Evolutionary conservation across 2,888 invertebrate species (phyloP).

Genomic region (Scaptomyza reducta): DNA sequence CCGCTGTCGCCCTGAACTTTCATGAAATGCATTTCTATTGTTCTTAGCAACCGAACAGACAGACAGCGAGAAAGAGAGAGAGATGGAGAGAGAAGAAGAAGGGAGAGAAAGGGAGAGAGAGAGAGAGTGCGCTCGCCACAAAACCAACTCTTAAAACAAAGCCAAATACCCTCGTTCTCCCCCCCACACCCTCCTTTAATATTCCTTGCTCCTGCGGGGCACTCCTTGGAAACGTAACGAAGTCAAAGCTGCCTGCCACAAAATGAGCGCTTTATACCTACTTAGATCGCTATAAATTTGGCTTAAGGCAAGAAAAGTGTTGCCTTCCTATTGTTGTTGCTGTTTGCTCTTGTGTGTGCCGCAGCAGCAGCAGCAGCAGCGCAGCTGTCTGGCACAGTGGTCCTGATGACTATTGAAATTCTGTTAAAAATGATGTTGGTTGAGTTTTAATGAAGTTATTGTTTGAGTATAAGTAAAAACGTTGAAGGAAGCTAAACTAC

Average conservation of each 20-base stretch:
- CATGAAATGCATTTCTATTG: conserved; percentile 74
- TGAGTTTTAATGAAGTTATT: too few species aligned
- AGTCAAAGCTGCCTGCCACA: conserved; percentile 72
- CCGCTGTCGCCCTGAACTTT: conserved; percentile 42
- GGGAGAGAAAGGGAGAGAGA: background rate
- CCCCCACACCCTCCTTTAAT: background rate
- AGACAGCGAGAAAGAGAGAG: background rate
- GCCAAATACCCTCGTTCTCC: conserved; percentile 6
- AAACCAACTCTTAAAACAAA: conserved; percentile 40
- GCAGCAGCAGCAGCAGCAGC: conserved; percentile 25
- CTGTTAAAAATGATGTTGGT: too few species aligned
- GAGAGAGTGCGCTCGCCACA: conserved; percentile 20
- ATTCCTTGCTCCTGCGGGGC: conserved; percentile 69
- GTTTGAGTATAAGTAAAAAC: too few species aligned
- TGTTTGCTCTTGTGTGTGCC: conserved; percentile 28
- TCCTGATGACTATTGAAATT: background rate
- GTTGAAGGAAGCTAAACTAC: too few species aligned
- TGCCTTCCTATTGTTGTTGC: conserved; percentile 51
- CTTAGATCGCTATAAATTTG: conserved; percentile 79
- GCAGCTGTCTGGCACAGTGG: conserved; percentile 53
- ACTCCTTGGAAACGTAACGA: conserved; percentile 76
- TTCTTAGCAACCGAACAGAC: conserved; percentile 46
- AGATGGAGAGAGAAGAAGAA: background rate
- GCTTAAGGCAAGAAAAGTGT: conserved; percentile 81
- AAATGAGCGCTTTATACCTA: conserved; percentile 81